Conservation (phyloP, 2,113 vertebrate species). For the Theropithecus gelada region DNA sequence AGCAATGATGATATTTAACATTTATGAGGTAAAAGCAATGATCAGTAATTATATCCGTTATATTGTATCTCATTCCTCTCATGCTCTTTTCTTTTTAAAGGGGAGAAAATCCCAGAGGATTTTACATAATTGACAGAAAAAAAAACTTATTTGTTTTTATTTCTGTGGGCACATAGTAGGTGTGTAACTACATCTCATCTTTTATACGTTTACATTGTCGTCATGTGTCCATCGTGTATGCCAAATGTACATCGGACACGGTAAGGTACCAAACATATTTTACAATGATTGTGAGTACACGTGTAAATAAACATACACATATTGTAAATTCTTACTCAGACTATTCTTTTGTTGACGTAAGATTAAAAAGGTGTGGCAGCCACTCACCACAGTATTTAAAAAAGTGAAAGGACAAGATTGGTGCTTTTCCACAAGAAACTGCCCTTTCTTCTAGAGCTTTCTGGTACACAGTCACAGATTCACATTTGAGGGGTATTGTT, state of each 20-base stretch:
- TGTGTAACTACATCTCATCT: neutral
- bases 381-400: neutral
- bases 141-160: neutral
- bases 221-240: neutral
- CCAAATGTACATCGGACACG: neutral
- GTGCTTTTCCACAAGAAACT: neutral
- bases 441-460: neutral
- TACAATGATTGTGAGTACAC: neutral
- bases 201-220: neutral
- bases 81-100: neutral
- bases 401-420: neutral
- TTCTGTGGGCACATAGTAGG: too few relatives aligned
- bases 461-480: neutral
- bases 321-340: neutral
- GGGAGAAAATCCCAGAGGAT: neutral
- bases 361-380: neutral
- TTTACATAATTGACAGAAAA: neutral
- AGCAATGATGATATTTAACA: neutral
- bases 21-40: neutral
- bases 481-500: too few relatives aligned
- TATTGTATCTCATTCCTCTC: neutral
- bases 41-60: slow-evolving; percentile 10
- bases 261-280: neutral
- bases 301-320: neutral
- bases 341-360: neutral